A percentile compares a stretch with the other conserved stretches of the same genome.
Evolutionary conservation across 2,888 invertebrate species (phyloP).

Genomic region (Callyntrura sp.): DNA sequence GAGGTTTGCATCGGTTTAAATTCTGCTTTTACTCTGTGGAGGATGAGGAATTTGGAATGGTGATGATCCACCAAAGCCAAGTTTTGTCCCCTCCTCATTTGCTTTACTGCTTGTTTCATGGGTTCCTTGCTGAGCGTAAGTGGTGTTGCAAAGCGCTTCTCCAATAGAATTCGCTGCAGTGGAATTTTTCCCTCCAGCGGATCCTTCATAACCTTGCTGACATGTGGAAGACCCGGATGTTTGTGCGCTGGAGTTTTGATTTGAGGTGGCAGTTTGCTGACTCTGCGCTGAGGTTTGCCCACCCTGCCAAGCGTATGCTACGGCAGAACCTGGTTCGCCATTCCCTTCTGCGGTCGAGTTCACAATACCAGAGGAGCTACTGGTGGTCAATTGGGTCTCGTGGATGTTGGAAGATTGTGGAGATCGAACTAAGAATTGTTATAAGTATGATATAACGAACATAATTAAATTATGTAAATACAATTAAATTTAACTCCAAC

Average conservation of each 20-base stretch:
- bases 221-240: slow-evolving; percentile 58
- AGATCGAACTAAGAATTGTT: no score
- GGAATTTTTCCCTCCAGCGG: slow-evolving; percentile 51
- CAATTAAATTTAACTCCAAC: background rate
- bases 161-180: slow-evolving; percentile 54
- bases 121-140: slow-evolving; percentile 28
- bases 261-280: slow-evolving; percentile 51
- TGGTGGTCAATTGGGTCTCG: slow-evolving; percentile 49
- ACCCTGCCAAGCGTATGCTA: slow-evolving; percentile 68
- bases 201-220: slow-evolving; percentile 56
- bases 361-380: slow-evolving; percentile 34
- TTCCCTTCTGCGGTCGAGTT: slow-evolving; percentile 57
- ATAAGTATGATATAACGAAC: no score
- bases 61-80: slow-evolving; percentile 43
- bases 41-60: slow-evolving; percentile 22
- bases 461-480: background rate
- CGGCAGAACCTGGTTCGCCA: slow-evolving; percentile 46
- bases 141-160: slow-evolving; percentile 53
- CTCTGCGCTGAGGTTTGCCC: slow-evolving; percentile 61
- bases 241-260: slow-evolving; percentile 22
- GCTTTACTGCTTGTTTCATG: slow-evolving; percentile 28
- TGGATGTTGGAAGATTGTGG: slow-evolving; percentile 33
- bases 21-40: background rate
- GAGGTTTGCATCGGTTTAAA: no score
- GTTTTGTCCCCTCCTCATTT: slow-evolving; percentile 15